Percentiles rank a stretch among this genome's conserved stretches.
phyloP scores from a whole-genome alignment of 2,113 vertebrate species.

The Chaetodon auriga region DNA sequence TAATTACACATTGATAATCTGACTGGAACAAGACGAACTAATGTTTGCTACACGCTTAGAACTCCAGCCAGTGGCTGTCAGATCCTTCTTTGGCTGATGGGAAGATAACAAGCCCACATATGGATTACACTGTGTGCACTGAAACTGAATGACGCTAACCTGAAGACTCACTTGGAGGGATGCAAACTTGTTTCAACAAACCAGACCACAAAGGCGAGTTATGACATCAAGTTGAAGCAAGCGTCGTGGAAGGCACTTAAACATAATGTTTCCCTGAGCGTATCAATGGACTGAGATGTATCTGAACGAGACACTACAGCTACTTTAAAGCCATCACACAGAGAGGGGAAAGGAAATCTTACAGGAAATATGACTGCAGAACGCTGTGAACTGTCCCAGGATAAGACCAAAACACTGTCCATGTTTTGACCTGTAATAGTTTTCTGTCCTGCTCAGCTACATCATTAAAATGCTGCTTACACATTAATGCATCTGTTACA shows the following conservation, averaged over 20 bases:
- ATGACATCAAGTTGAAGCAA: slow-evolving; percentile 27
- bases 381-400: neutral
- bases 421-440: too few species aligned
- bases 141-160: neutral
- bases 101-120: neutral
- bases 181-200: slow-evolving; percentile 29
- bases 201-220: slow-evolving; percentile 31
- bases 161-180: neutral
- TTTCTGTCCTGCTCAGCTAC: neutral
- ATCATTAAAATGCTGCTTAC: too few species aligned
- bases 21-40: neutral
- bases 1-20: neutral
- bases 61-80: too few species aligned
- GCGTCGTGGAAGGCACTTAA: neutral
- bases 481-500: too few species aligned
- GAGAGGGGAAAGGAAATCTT: neutral
- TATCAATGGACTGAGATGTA: neutral
- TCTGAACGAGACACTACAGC: neutral
- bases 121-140: neutral
- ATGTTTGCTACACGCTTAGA: neutral
- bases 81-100: neutral
- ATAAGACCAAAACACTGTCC: too few species aligned
- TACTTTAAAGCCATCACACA: neutral
- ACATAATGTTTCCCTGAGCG: neutral
- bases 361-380: neutral